These are phyloP conservation scores for Cassiopea andromeda DNA, from an alignment of 30 jellyfish, hydroid and myxozoan species.

Conservation along the genomic window DNA sequence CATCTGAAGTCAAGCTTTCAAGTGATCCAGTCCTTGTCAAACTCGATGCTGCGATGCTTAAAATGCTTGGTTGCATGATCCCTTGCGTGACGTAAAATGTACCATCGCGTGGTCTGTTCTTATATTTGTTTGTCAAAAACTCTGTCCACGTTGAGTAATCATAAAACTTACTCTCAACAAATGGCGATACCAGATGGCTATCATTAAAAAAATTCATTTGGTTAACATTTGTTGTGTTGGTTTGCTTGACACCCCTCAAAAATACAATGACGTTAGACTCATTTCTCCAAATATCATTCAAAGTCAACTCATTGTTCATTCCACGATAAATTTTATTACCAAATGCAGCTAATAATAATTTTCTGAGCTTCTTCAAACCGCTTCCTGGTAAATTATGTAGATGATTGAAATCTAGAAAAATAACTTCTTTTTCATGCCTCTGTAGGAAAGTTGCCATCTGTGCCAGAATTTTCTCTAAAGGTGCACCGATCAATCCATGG, in stretches of 20 bases:
- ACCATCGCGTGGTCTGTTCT: constrained; percentile 13
- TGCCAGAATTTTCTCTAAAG: constrained; percentile 18
- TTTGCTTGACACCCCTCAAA: neutral
- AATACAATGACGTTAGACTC: constrained; percentile 31
- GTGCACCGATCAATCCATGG: constrained; percentile 75
- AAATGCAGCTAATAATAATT: neutral
- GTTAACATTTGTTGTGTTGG: neutral
- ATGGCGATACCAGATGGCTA: constrained; percentile 52
- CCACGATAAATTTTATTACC: constrained; percentile 15
- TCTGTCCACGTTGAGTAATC: constrained; percentile 46
- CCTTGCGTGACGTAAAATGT: constrained; percentile 84
- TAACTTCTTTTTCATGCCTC: constrained; percentile 54
- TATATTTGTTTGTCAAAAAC: constrained; percentile 25
- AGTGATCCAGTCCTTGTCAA: constrained; percentile 39
- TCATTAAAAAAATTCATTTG: constrained; percentile 3
- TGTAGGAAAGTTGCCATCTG: constrained; percentile 32
- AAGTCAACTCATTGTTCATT: neutral
- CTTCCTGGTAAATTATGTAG: neutral
- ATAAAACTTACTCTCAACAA: constrained; percentile 26
- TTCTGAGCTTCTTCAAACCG: neutral
- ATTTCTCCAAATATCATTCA: constrained; percentile 24
- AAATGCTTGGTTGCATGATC: constrained; percentile 78
- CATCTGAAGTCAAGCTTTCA: constrained; percentile 52
- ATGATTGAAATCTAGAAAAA: constrained; percentile 75
- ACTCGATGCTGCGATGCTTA: constrained; percentile 67